phyloP scores from a whole-genome alignment of 2,113 vertebrate genomes.

The Crotophaga sulcirostris region DNA sequence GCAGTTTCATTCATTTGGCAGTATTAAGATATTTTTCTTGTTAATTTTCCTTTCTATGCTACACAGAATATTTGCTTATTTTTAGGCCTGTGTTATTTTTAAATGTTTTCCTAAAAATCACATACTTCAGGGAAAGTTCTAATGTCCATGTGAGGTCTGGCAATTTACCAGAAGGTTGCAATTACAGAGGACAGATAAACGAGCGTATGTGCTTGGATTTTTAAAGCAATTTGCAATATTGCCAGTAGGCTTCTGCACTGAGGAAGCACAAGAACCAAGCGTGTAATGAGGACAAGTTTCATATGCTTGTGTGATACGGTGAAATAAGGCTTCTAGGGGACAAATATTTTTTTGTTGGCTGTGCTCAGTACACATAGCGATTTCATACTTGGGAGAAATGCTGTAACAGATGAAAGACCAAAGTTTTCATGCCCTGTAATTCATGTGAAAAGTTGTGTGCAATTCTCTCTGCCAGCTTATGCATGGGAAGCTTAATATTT shows the following conservation, averaged over 20 bases:
- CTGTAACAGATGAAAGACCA: neutral
- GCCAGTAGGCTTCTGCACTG: constrained; percentile 19
- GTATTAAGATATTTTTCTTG: neutral
- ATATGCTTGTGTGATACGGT: neutral
- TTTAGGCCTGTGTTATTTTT: neutral
- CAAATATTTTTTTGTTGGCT: constrained; percentile 12
- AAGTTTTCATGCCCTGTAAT: neutral
- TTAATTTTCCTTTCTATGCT: neutral
- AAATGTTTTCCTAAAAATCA: neutral
- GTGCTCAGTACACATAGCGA: accelerated
- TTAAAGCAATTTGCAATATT: constrained; percentile 36
- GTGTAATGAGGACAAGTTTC: constrained; percentile 38
- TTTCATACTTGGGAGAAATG: neutral
- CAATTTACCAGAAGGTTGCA: neutral
- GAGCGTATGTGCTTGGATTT: constrained; percentile 41
- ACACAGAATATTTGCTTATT: neutral
- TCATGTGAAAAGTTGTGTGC: neutral
- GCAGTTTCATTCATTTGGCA: neutral
- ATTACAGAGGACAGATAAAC: neutral
- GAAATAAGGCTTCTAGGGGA: constrained; percentile 10
- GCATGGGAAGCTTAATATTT: neutral
- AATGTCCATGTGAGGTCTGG: neutral
- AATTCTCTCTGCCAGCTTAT: neutral
- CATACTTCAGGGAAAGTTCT: neutral
- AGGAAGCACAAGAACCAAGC: constrained; percentile 5